These are phyloP conservation scores for Cyaniris semiargus DNA, from an alignment of 2,888 invertebrate species.

Conservation along the genomic window DNA sequence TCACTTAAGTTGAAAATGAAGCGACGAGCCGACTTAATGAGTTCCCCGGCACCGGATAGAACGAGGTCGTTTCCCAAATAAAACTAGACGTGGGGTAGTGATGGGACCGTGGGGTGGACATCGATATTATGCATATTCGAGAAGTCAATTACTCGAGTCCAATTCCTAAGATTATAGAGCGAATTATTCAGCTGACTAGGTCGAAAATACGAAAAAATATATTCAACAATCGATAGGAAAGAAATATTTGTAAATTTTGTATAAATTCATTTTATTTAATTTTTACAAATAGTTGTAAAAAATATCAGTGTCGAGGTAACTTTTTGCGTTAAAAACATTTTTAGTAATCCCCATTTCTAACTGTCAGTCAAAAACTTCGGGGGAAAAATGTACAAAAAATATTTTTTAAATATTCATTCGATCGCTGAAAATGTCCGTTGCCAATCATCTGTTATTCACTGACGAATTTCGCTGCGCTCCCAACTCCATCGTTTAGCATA, in stretches of 20 bases:
- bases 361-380: constrained; percentile 9
- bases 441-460: constrained; percentile 30
- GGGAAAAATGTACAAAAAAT: not conserved
- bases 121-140: not conserved
- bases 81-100: constrained; percentile 32
- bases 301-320: not conserved
- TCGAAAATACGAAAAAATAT: too few species aligned
- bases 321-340: not conserved
- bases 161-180: not conserved
- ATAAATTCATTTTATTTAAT: too few species aligned
- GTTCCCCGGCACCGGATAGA: constrained; percentile 39
- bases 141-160: not conserved
- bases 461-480: constrained; percentile 20
- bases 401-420: constrained; percentile 22
- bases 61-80: constrained; percentile 39
- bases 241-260: too few species aligned
- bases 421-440: constrained; percentile 16
- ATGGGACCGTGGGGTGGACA: not conserved
- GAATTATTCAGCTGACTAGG: not conserved
- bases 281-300: not conserved
- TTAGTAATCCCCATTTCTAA: constrained; percentile 7
- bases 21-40: constrained; percentile 46
- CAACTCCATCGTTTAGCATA: constrained; percentile 2
- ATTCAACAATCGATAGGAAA: too few species aligned
- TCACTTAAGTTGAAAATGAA: constrained; percentile 45